phyloP scores from a whole-genome alignment of 1,140 invertebrate genomes.

The Drosophila orosa region DNA sequence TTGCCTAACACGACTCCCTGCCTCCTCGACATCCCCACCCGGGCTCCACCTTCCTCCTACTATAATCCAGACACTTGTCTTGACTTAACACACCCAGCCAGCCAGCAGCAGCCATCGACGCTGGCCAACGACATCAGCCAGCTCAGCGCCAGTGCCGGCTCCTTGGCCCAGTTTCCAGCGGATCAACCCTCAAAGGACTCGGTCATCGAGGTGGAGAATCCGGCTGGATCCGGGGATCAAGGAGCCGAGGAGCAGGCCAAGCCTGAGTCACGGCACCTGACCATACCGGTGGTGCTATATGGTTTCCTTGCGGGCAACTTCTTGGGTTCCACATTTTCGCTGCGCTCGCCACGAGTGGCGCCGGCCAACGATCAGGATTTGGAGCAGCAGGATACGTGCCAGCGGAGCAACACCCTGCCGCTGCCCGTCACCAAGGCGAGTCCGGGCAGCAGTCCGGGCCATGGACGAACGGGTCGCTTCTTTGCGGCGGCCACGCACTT shows the following conservation, averaged over 20 bases:
- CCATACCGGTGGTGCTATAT: constrained; percentile 79
- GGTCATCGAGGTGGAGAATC: constrained; percentile 20
- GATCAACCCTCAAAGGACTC: constrained; percentile 5
- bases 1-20: constrained; percentile 42
- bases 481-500: constrained; percentile 73
- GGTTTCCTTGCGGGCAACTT: constrained; percentile 79
- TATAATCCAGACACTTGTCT: constrained; percentile 41
- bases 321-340: constrained; percentile 72
- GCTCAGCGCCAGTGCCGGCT: constrained; percentile 58
- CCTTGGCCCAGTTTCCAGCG: constrained; percentile 37
- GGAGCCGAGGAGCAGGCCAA: constrained; percentile 22
- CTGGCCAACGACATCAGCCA: constrained; percentile 42
- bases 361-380: constrained; percentile 48
- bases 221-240: background rate
- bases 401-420: constrained; percentile 30
- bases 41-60: constrained; percentile 10
- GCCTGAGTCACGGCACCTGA: constrained; percentile 46
- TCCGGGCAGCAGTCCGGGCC: constrained; percentile 21
- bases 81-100: constrained; percentile 44
- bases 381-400: constrained; percentile 29
- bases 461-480: constrained; percentile 66
- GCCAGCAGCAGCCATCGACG: constrained; percentile 26
- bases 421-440: constrained; percentile 4
- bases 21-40: background rate
- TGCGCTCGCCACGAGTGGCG: constrained; percentile 57